A percentile compares a stretch with the other conserved stretches of the same genome.
phyloP scores from a whole-genome alignment of 2,888 invertebrate species.

The Yponomeuta cagnagella region DNA sequence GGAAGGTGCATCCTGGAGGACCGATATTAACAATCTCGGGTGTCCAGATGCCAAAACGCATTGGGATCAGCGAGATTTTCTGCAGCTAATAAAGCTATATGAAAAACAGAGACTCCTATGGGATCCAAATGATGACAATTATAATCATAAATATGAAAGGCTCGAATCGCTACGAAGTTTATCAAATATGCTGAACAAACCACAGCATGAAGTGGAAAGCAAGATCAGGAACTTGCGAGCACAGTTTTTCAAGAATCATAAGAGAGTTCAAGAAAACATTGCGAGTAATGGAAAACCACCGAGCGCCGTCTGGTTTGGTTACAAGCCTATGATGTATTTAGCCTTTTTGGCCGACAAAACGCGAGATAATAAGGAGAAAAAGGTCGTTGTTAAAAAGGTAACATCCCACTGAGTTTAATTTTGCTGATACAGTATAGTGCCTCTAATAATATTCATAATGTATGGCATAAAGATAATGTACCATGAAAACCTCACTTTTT shows the following conservation, averaged over 20 bases:
- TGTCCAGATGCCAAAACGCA: background rate
- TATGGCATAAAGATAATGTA: too few species aligned
- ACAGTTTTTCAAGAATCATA: background rate
- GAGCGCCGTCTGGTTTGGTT: background rate
- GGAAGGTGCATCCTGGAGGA: background rate
- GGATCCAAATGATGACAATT: background rate
- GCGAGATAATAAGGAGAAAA: background rate
- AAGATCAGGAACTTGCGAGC: slow-evolving; percentile 7
- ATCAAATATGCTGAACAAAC: background rate
- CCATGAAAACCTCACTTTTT: too few species aligned
- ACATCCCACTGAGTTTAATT: background rate
- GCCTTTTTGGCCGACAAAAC: background rate
- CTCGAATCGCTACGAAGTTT: background rate
- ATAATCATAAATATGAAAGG: background rate
- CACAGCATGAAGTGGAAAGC: slow-evolving; percentile 1
- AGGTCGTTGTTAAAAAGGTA: background rate
- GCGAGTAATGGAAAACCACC: background rate
- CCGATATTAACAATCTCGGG: background rate
- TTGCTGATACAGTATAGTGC: background rate
- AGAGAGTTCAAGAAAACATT: background rate
- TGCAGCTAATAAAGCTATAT: background rate
- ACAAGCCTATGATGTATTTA: background rate
- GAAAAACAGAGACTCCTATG: background rate
- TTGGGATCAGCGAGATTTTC: slow-evolving; percentile 6
- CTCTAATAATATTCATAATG: background rate